A percentile compares a stretch with the other conserved stretches of the same genome.
Evolutionary conservation across 2,113 vertebrate genomes (phyloP).

Genomic region (Sterna hirundo): DNA sequence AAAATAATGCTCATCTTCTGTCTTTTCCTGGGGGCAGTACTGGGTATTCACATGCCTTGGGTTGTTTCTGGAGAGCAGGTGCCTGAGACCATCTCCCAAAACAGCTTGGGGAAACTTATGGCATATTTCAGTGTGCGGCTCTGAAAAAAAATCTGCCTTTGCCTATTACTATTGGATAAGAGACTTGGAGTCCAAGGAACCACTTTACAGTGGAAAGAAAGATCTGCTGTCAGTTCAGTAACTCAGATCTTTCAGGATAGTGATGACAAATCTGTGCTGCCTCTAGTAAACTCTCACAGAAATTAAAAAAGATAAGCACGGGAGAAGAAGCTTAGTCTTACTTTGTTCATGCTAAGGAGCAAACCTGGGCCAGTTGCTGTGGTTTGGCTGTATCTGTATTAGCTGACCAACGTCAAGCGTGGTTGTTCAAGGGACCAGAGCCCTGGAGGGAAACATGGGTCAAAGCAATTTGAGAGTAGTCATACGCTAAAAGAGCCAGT

Average conservation of each 20-base stretch:
- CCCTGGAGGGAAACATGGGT: neutral
- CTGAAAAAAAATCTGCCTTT: neutral
- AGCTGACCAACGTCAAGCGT: neutral
- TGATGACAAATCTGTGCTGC: neutral
- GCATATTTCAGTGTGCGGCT: neutral
- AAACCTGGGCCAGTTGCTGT: neutral
- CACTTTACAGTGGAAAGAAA: neutral
- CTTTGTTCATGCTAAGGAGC: neutral
- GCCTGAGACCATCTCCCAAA: neutral
- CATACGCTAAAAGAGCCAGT: neutral
- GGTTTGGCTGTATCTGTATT: neutral
- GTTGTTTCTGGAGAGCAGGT: neutral
- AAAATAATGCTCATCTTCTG: neutral
- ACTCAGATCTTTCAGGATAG: neutral
- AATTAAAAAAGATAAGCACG: neutral
- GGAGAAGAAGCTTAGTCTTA: neutral
- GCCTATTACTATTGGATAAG: neutral
- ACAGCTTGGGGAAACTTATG: neutral
- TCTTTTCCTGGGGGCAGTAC: neutral
- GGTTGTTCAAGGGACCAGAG: neutral
- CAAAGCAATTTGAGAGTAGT: neutral
- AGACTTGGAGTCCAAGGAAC: neutral
- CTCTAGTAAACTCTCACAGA: neutral
- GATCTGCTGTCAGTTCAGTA: neutral
- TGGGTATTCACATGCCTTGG: neutral